phyloP scores from a whole-genome alignment of 1,140 invertebrate genomes.

The Thaumetopoea pityocampa region DNA sequence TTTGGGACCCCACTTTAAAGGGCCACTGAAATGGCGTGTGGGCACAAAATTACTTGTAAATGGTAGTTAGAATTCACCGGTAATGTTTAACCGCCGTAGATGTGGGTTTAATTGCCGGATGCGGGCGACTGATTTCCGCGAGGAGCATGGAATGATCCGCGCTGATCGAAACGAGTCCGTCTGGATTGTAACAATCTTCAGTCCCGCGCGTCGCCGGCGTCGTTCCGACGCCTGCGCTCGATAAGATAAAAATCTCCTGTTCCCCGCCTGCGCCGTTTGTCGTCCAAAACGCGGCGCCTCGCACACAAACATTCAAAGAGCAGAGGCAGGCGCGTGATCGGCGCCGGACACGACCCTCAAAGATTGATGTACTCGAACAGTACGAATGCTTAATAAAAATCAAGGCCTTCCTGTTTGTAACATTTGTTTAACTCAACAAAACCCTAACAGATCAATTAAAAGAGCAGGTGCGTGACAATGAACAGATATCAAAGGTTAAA shows the following conservation, averaged over 20 bases:
- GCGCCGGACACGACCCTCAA: conserved; percentile 34
- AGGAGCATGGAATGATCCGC: conserved; percentile 18
- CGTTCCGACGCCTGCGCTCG: conserved; percentile 42
- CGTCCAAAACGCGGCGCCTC: conserved; percentile 24
- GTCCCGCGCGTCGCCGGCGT: conserved; percentile 34
- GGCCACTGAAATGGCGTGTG: conserved; percentile 34
- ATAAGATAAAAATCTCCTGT: conserved; percentile 53
- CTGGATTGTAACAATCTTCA: conserved; percentile 28
- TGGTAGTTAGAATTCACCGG: conserved; percentile 24
- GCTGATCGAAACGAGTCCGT: conserved; percentile 6
- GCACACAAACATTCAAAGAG: conserved; percentile 50
- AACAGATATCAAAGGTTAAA: conserved; percentile 28
- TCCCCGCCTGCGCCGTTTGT: conserved; percentile 17
- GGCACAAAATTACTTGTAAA: conserved; percentile 34
- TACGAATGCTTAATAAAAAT: conserved; percentile 6
- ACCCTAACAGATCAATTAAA: conserved; percentile 10
- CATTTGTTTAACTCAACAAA: conserved; percentile 4
- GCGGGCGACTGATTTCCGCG: conserved; percentile 30
- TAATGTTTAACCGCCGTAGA: conserved; percentile 20
- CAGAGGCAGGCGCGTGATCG: conserved; percentile 40
- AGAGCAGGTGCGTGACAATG: conserved; percentile 33
- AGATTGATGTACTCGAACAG: conserved; percentile 34
- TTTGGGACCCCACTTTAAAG: conserved; percentile 34
- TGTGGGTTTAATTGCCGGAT: conserved; percentile 26
- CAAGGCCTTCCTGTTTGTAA: conserved; percentile 12